Evolutionary conservation across 2,113 vertebrate species (phyloP).

Genomic region (Odontophorus gujanensis): DNA sequence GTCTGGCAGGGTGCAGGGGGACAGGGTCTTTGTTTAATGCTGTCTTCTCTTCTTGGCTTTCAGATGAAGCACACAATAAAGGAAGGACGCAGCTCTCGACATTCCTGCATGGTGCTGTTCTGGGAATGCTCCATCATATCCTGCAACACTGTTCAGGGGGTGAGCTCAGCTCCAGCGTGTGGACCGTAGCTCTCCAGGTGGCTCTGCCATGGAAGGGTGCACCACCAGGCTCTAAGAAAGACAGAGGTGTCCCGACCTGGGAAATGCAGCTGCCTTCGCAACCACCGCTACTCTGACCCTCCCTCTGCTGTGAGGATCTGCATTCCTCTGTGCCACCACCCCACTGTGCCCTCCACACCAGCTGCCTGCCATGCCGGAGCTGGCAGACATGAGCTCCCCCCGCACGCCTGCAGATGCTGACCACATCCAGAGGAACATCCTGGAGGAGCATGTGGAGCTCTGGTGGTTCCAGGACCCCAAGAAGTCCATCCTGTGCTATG

Average conservation of each 20-base stretch:
- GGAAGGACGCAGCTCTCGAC: neutral
- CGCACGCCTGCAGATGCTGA: slow-evolving; percentile 64
- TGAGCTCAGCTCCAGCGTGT: neutral
- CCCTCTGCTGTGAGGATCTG: neutral
- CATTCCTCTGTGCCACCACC: neutral
- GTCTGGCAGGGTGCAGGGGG: neutral
- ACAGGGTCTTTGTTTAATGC: neutral
- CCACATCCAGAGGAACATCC: slow-evolving; percentile 85
- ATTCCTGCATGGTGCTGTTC: neutral
- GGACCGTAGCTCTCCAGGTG: neutral
- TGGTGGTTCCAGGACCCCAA: slow-evolving; percentile 97
- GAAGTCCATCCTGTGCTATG: slow-evolving; percentile 91
- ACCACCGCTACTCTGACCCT: neutral
- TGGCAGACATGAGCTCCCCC: slow-evolving; percentile 79
- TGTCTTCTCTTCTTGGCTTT: slow-evolving; percentile 46
- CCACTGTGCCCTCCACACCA: neutral
- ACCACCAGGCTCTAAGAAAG: neutral
- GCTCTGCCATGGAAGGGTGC: neutral
- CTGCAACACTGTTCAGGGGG: neutral
- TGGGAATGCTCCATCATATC: neutral
- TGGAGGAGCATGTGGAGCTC: slow-evolving; percentile 96
- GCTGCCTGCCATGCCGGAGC: slow-evolving; percentile 79
- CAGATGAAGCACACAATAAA: slow-evolving; percentile 15
- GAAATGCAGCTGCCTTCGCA: neutral
- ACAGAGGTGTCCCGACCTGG: neutral